These are phyloP conservation scores for Coracopsis vasa DNA, from an alignment of 2,113 vertebrate genomes.

Conservation along the genomic window DNA sequence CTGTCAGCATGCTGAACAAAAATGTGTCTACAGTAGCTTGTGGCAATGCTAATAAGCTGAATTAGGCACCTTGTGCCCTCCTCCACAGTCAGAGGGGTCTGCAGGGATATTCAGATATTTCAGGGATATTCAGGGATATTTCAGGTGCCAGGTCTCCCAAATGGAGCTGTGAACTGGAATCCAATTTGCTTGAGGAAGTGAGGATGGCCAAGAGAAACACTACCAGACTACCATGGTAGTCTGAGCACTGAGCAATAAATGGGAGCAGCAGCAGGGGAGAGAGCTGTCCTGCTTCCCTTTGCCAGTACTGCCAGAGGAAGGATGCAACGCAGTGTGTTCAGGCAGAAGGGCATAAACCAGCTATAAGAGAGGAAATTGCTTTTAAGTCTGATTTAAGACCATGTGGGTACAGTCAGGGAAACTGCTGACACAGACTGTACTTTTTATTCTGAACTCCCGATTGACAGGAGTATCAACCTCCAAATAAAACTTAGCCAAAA, in stretches of 20 bases:
- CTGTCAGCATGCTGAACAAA: background rate
- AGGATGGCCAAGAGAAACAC: background rate
- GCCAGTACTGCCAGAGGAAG: background rate
- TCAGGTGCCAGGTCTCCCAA: background rate
- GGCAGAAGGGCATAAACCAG: background rate
- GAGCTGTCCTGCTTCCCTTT: background rate
- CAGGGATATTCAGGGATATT: background rate
- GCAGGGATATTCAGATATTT: background rate
- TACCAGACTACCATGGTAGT: background rate
- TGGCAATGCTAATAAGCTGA: background rate
- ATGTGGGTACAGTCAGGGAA: background rate
- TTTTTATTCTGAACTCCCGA: background rate
- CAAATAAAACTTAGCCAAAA: background rate
- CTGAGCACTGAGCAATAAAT: background rate
- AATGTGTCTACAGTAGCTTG: background rate
- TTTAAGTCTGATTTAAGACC: background rate
- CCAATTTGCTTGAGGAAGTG: background rate
- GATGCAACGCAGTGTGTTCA: background rate
- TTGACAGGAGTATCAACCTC: background rate
- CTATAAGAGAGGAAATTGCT: background rate
- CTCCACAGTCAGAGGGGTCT: background rate
- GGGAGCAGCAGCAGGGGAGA: background rate
- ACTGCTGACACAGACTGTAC: background rate
- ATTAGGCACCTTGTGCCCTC: fast-evolving
- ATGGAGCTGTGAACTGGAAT: background rate